Evolutionary conservation across 2,797 vertebrate species (phyloP).

Genomic region (Artibeus lituratus): DNA sequence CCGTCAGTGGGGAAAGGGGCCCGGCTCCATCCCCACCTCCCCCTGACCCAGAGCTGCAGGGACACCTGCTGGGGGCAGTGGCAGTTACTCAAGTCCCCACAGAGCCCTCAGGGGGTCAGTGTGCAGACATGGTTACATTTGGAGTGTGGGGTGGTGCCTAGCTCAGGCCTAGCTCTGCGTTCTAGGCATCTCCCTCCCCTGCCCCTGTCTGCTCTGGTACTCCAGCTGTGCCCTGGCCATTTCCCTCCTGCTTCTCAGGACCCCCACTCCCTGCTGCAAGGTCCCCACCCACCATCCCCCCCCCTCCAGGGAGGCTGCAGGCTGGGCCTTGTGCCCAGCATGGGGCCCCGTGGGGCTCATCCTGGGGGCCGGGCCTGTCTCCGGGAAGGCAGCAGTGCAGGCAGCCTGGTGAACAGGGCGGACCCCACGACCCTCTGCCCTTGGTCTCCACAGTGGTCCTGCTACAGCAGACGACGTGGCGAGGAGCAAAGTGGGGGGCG

Average conservation of each 20-base stretch:
- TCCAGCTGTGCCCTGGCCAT: not conserved
- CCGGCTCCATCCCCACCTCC: not conserved
- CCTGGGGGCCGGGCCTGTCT: not conserved
- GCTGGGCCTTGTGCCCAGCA: not conserved
- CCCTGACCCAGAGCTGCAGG: not conserved
- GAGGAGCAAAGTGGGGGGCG: not conserved
- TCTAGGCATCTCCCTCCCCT: not conserved
- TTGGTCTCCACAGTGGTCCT: not conserved
- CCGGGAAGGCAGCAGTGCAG: not conserved
- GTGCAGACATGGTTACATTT: fast-evolving
- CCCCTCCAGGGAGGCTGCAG: not conserved
- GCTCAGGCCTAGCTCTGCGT: not conserved
- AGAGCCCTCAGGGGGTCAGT: fast-evolving
- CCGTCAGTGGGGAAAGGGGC: not conserved
- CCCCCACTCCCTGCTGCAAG: not conserved
- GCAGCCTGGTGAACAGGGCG: not conserved
- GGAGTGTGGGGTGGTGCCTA: not conserved
- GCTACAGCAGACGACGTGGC: not conserved
- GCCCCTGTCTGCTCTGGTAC: not conserved
- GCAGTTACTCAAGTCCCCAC: not conserved
- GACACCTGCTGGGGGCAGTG: not conserved
- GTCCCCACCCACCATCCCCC: not conserved
- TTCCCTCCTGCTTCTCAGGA: not conserved
- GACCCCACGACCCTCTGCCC: fast-evolving
- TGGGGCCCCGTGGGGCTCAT: not conserved